Base-by-base conservation (phyloP, 1,140 invertebrate genomes). In the Drosophila equinoxialis region DNA sequence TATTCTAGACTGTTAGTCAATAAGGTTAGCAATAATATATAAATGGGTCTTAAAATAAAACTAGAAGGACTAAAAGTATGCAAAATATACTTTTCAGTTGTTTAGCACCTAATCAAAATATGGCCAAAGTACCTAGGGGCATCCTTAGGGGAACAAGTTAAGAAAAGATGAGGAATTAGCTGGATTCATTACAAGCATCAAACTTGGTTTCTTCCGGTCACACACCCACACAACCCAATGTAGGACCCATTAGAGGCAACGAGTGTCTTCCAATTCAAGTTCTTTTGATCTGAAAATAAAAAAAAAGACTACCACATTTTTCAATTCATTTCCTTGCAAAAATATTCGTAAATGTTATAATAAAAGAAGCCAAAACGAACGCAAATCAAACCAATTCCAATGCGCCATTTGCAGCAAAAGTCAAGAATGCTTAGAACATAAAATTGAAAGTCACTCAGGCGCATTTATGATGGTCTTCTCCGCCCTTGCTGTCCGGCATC, bases 401-500 rank as follows among this genome's bases (percentile, higher is more conserved):
- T 59, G 30, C 35, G 57, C 57, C 57, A 59, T 59, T 59, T 59
- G 14, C 57, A 33, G 57, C 30, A 37, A 37, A 37, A 59, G 57
- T 59, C 57, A 59, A 59, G 57, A 59, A 59, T 59, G 30, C 57
- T 65, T 26, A 64, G 45, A 68, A 66, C 42, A 64, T 45, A 10
- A 78, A 81, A 65, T 67, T 65, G 68, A 79, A 74, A 77, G 30
- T 75, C 63, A 78, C 42, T 71, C 70, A 78, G 61, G 74, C 77
- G 71, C 71, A 78, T 63, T 80, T 84, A 66, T 71, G 65, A 71
- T 68, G 62, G 64, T 58, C 55, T 45, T 58, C 60, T 45, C 41
- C 59, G 2, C 8, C n/a, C 20, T 60, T 48, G 58, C 30, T 37
- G 8, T 39, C 1, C 23, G 23, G 39, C 11, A 39, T 26, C 17